Conservation (phyloP, 2,888 invertebrate genomes). For the Amiota communis region DNA sequence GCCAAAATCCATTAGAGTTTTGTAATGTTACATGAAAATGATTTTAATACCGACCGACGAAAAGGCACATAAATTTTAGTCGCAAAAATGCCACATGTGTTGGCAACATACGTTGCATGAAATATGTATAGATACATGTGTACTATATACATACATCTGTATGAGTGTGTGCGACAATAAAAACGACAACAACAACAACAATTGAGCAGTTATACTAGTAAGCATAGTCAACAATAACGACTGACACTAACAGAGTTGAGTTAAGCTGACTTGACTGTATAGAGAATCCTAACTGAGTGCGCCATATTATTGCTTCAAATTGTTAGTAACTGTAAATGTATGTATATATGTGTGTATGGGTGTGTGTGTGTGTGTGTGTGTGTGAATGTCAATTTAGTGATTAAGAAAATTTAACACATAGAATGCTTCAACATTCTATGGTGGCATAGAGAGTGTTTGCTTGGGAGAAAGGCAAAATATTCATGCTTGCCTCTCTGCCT, state of each 20-base stretch:
- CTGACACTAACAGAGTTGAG: not conserved
- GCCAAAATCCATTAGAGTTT: slow-evolving; percentile 31
- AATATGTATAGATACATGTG: slow-evolving; percentile 4
- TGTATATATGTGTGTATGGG: not conserved
- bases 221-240: not conserved
- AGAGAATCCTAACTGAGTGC: not conserved
- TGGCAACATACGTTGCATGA: slow-evolving; percentile 27
- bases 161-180: not conserved
- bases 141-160: no score
- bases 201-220: not conserved
- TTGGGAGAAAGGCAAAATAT: no score
- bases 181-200: slow-evolving; percentile 3
- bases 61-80: slow-evolving; percentile 31
- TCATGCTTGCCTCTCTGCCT: no score
- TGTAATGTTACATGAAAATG: slow-evolving; percentile 34
- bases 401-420: slow-evolving; percentile 26
- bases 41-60: slow-evolving; percentile 32
- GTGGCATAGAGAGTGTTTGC: no score
- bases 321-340: not conserved
- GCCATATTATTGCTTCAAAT: no score
- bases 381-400: slow-evolving; percentile 25
- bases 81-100: slow-evolving; percentile 31
- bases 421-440: no score
- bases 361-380: slow-evolving; percentile 5
- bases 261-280: slow-evolving; percentile 3